phyloP scores from a whole-genome alignment of 64 coral and sea anemone genomes.

The Porites lutea region DNA sequence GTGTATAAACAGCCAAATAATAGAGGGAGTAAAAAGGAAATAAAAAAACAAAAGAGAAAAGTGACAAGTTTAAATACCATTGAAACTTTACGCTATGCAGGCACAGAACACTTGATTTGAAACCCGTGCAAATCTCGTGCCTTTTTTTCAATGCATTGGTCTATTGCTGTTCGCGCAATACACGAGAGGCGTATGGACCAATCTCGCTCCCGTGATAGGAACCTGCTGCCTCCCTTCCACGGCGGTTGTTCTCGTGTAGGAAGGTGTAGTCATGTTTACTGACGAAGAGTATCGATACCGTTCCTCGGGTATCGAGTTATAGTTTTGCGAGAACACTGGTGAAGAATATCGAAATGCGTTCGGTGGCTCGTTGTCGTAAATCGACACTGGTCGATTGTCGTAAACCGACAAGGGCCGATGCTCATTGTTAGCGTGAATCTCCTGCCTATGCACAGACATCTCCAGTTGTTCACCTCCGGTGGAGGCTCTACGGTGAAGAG shows the following conservation, averaged over 20 bases:
- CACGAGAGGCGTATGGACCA: constrained; percentile 37
- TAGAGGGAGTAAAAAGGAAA: too few relatives aligned
- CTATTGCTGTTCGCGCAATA: constrained; percentile 13
- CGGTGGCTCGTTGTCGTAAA: constrained; percentile 84
- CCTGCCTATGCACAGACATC: constrained; percentile 23
- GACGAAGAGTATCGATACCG: constrained; percentile 49
- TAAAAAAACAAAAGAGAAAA: too few relatives aligned
- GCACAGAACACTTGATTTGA: too few relatives aligned
- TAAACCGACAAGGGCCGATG: constrained; percentile 79
- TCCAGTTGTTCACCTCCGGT: constrained; percentile 62
- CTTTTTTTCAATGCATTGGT: constrained; percentile 14
- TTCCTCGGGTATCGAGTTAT: constrained; percentile 56
- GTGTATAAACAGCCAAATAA: too few relatives aligned
- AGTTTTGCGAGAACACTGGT: constrained; percentile 60
- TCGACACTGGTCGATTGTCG: constrained; percentile 85
- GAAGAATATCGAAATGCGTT: constrained; percentile 76
- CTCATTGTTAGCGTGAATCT: constrained; percentile 25
- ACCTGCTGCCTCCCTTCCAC: constrained; percentile 30
- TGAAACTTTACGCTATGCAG: too few relatives aligned
- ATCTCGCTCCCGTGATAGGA: constrained; percentile 57
- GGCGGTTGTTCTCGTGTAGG: constrained; percentile 29
- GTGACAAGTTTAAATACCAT: too few relatives aligned
- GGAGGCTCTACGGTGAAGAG: constrained; percentile 77
- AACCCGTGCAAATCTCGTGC: not conserved
- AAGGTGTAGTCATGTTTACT: constrained; percentile 32